Evolutionary conservation across 2,113 vertebrate species (phyloP).

Genomic region (Salvelinus namaycush): DNA sequence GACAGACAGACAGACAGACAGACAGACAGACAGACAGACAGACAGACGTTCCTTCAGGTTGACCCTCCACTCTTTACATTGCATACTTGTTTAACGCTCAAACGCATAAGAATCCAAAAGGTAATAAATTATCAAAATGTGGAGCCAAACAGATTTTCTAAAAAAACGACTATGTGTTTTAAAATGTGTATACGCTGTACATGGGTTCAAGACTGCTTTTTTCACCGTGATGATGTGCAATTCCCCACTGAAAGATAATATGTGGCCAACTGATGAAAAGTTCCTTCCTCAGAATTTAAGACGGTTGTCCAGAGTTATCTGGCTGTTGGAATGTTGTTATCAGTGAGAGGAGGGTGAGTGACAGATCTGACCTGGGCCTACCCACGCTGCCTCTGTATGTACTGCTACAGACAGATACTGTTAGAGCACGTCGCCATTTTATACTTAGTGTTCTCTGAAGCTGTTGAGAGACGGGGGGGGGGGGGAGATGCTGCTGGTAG

Average conservation of each 20-base stretch:
- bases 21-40: too few relatives aligned
- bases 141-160: slow-evolving; percentile 26
- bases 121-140: slow-evolving; percentile 40
- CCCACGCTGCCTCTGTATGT: slow-evolving; percentile 72
- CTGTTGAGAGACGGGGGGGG: slow-evolving; percentile 83
- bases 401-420: slow-evolving; percentile 81
- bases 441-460: slow-evolving; percentile 82
- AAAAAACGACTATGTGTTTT: slow-evolving; percentile 40
- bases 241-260: slow-evolving; percentile 69
- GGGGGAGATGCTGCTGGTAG: slow-evolving; percentile 76
- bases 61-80: too few relatives aligned
- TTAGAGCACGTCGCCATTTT: slow-evolving; percentile 75
- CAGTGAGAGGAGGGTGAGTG: slow-evolving; percentile 75
- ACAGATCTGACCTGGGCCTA: slow-evolving; percentile 81
- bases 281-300: slow-evolving; percentile 78
- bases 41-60: too few relatives aligned
- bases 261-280: slow-evolving; percentile 77
- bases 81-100: too few relatives aligned
- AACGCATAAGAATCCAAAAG: slow-evolving; percentile 37
- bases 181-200: slow-evolving; percentile 46
- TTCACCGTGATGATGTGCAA: slow-evolving; percentile 44
- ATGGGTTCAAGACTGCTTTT: slow-evolving; percentile 53
- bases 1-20: too few relatives aligned
- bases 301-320: slow-evolving; percentile 78
- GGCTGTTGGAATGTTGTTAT: slow-evolving; percentile 81